Base-by-base conservation (phyloP, 2,888 invertebrate genomes). In the Drosophila formosana region DNA sequence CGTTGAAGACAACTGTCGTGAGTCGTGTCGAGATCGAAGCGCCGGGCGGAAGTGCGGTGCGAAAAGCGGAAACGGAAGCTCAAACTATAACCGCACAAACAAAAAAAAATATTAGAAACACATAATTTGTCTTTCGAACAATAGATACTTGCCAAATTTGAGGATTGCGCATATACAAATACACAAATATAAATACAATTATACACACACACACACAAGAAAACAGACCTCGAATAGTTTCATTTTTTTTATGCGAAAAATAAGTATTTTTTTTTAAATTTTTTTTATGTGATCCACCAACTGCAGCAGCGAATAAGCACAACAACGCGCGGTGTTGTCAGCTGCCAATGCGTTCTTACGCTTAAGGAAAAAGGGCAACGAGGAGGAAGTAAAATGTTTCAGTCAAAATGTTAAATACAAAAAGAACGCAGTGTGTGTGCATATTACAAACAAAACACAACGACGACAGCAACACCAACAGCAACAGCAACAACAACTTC, bases 41-140 rank as follows among this genome's bases (percentile, higher is more conserved):
- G 76, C 63, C 75, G 80, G 76, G 82, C 86, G 89, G 89, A 90
- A 90, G 89, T 90, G 86, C 78, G 88, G 78, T 79, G 83, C 74
- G 57, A 57, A 60, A 61, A 76, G 70, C 86, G 90, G 85, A 90
- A 90, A 72, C 88, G 80, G 79, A 85, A 85, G 77, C 70, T 82
- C 65, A 75, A 75, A 41, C 55, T 47, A 46, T 43, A 50, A 46
- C 45, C 39, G 50, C 28, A 28, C 11, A 3, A 32, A 28, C 11
- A 3, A 32, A 8, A 32, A 32, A 32, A 32, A 32, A 3, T 2
- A 37, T 11, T 4, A 11, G 34, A 11, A 45, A 53, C 47, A 49
- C 57, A 62, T 52, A 46, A 50, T 57, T 60, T 37, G 52, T 61
- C 60, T 60, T 69, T 58, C 66, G n/a, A 57, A 47, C 49, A 32